Conservation (phyloP, 2,113 vertebrate genomes). For the Vimba vimba region DNA sequence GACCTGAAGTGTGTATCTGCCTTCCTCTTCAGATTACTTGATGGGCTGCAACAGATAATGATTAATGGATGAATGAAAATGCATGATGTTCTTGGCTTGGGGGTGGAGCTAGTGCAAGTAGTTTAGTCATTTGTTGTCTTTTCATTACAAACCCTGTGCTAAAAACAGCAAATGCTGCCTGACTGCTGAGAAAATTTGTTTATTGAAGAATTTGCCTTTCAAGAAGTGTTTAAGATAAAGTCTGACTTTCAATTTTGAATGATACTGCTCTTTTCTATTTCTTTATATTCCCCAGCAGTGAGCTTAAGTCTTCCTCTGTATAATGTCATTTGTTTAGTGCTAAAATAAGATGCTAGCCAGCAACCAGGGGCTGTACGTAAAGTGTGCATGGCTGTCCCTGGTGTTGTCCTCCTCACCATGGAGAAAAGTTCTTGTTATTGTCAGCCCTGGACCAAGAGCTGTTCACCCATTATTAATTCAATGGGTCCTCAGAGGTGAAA, state of each 20-base stretch:
- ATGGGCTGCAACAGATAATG: not conserved
- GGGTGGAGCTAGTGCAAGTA: not conserved
- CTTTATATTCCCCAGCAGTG: not conserved
- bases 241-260: not conserved
- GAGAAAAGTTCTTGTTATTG: conserved; percentile 41
- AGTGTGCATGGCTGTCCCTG: not conserved
- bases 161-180: not conserved
- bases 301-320: not conserved
- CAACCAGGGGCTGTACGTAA: not conserved
- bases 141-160: not conserved
- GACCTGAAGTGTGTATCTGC: not conserved
- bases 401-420: conserved; percentile 15
- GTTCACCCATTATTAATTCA: conserved; percentile 51
- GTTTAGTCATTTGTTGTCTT: conserved; percentile 3
- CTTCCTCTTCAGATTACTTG: not conserved
- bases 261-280: not conserved
- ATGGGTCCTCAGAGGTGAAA: conserved; percentile 42
- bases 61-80: conserved; percentile 4
- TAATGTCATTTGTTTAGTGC: not conserved
- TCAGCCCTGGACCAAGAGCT: conserved; percentile 19
- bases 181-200: not conserved
- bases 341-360: conserved; percentile 6
- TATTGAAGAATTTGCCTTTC: not conserved
- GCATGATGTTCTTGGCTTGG: not conserved
- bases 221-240: not conserved